phyloP scores from a whole-genome alignment of 1,140 invertebrate genomes.

The Andrena cerasifolii region DNA sequence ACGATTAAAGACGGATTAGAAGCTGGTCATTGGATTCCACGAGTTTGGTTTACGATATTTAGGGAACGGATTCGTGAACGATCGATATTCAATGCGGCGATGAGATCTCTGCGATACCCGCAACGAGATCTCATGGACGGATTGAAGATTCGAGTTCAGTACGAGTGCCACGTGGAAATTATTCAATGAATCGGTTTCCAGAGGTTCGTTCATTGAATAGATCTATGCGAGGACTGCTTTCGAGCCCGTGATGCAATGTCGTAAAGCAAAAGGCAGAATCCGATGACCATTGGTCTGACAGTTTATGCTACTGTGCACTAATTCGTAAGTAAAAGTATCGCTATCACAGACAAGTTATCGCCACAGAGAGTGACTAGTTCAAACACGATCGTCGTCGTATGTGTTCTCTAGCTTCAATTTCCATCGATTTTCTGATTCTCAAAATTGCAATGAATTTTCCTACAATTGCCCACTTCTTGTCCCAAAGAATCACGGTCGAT shows the following conservation, averaged over 20 bases:
- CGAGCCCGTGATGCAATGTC: not conserved
- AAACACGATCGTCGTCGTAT: no score
- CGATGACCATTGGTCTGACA: no score
- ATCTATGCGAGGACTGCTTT: not conserved
- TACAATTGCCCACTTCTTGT: not conserved
- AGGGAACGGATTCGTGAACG: not conserved
- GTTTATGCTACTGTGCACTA: no score
- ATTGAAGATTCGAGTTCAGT: not conserved
- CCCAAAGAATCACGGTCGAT: constrained; percentile 2
- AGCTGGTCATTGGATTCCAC: not conserved
- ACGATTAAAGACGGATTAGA: no score
- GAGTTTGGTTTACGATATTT: not conserved
- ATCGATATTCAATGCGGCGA: not conserved
- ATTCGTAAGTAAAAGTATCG: no score
- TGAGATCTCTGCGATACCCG: constrained; percentile 57
- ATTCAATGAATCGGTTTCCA: constrained; percentile 16
- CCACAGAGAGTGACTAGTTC: no score
- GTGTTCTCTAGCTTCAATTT: no score
- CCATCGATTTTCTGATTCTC: no score
- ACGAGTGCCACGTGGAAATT: not conserved
- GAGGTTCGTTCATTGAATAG: constrained; percentile 9
- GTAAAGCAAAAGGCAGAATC: no score
- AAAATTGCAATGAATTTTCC: constrained; percentile 21
- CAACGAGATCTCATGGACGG: constrained; percentile 33
- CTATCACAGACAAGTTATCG: no score